These are phyloP conservation scores for Mythimna pallens DNA, from an alignment of 2,888 invertebrate species.

Conservation along the genomic window DNA sequence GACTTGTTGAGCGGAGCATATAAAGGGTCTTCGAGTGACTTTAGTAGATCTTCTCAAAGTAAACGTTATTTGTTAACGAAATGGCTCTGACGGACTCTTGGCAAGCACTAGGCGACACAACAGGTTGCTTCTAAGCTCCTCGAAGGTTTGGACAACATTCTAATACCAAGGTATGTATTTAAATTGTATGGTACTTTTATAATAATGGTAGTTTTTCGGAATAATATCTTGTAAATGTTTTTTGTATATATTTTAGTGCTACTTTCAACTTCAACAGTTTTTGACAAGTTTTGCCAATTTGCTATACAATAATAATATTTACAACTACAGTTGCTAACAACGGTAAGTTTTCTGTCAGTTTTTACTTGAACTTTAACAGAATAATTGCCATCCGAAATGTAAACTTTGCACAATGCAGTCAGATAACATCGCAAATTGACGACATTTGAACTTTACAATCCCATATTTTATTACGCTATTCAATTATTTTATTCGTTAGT, in stretches of 20 bases:
- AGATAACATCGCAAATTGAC: constrained; percentile 33
- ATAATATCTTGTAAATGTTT: neutral
- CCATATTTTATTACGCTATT: constrained; percentile 6
- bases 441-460: constrained; percentile 29
- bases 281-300: no score
- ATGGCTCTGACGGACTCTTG: neutral
- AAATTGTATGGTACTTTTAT: neutral
- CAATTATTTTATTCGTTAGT: constrained; percentile 24
- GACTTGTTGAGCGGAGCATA: no score
- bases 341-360: neutral
- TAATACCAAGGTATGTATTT: constrained; percentile 1
- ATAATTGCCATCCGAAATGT: neutral
- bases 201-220: neutral
- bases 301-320: neutral
- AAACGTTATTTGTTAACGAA: neutral
- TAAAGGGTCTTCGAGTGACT: neutral
- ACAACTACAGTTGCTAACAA: neutral
- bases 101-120: constrained; percentile 14
- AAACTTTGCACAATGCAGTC: neutral
- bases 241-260: no score
- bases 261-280: no score
- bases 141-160: neutral
- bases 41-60: neutral
- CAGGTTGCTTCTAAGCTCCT: constrained; percentile 36
- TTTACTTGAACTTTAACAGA: neutral